Evolutionary conservation across 2,113 vertebrate genomes (phyloP).

Genomic region (Blennius ocellaris): DNA sequence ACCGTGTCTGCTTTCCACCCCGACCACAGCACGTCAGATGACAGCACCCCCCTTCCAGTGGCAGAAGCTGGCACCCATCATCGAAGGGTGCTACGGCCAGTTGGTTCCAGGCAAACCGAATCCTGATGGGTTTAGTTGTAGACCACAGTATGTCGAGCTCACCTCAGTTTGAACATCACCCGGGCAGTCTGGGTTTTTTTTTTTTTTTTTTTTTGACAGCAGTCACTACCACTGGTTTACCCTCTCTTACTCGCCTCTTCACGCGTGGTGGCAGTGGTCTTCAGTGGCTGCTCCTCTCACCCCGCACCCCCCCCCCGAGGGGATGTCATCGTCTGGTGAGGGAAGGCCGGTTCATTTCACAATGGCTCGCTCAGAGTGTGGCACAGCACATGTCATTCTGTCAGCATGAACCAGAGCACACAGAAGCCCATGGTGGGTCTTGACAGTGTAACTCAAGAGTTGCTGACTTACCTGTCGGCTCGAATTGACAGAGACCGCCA

Average conservation of each 20-base stretch:
- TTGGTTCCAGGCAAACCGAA: conserved; percentile 51
- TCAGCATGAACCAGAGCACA: conserved; percentile 42
- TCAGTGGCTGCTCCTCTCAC: conserved; percentile 36
- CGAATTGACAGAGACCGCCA: conserved; percentile 1
- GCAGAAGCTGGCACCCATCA: conserved; percentile 68
- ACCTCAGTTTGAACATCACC: conserved; percentile 67
- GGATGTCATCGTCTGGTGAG: conserved; percentile 55
- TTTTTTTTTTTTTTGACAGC: no score
- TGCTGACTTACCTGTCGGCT: conserved; percentile 6
- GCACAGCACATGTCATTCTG: conserved; percentile 47
- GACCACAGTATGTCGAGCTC: conserved; percentile 57
- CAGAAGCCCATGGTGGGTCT: conserved; percentile 35
- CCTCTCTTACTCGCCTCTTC: conserved; percentile 8
- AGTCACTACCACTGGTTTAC: conserved; percentile 32
- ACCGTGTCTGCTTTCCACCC: conserved; percentile 53
- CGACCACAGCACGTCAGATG: conserved; percentile 62
- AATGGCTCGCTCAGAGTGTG: conserved; percentile 57
- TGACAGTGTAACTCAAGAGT: conserved; percentile 26
- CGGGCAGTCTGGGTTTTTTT: conserved; percentile 46
- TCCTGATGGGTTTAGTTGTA: conserved; percentile 59
- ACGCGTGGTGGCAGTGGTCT: conserved; percentile 58
- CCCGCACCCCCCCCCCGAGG: no score
- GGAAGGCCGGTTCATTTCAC: conserved; percentile 38
- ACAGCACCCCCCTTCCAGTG: conserved; percentile 67
- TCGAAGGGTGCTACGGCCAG: conserved; percentile 53